phyloP scores from a whole-genome alignment of 2,113 vertebrate species.

The Hiodon tergisus region DNA sequence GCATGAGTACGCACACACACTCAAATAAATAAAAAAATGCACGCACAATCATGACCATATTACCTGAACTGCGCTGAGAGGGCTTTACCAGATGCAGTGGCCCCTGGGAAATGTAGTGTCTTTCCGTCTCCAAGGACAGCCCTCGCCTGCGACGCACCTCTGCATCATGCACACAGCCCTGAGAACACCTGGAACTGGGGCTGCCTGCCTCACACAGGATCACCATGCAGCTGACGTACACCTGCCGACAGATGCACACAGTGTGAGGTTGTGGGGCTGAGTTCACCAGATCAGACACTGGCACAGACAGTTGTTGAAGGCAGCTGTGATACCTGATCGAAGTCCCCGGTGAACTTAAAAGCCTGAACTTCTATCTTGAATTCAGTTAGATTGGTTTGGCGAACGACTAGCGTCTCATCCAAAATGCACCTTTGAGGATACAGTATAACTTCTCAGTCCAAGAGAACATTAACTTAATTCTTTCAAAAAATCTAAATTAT shows the following conservation, averaged over 20 bases:
- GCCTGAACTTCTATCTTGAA: constrained; percentile 57
- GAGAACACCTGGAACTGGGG: constrained; percentile 36
- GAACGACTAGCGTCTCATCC: constrained; percentile 46
- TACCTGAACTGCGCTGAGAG: constrained; percentile 1
- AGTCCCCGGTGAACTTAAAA: constrained; percentile 60
- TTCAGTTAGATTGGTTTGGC: constrained; percentile 12
- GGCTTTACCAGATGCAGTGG: constrained; percentile 25
- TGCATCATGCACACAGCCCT: constrained; percentile 24
- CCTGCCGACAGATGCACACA: constrained; percentile 26
- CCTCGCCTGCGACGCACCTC: constrained; percentile 15
- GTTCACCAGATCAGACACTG: neutral
- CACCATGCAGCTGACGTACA: constrained; percentile 48
- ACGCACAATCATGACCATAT: neutral
- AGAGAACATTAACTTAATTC: neutral
- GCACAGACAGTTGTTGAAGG: neutral
- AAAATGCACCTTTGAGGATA: constrained; percentile 42
- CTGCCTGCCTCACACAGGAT: constrained; percentile 40
- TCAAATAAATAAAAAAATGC: neutral
- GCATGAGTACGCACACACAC: neutral
- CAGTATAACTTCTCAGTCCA: neutral
- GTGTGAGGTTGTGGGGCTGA: neutral
- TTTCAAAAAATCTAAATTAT: neutral
- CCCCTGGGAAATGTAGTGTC: constrained; percentile 41
- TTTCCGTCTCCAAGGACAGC: constrained; percentile 23
- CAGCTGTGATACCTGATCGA: constrained; percentile 47